Evolutionary conservation across 2,888 invertebrate species (phyloP), one percentile per base, ranked within the genome.

Genomic region (Netelia fuscicornis): DNA sequence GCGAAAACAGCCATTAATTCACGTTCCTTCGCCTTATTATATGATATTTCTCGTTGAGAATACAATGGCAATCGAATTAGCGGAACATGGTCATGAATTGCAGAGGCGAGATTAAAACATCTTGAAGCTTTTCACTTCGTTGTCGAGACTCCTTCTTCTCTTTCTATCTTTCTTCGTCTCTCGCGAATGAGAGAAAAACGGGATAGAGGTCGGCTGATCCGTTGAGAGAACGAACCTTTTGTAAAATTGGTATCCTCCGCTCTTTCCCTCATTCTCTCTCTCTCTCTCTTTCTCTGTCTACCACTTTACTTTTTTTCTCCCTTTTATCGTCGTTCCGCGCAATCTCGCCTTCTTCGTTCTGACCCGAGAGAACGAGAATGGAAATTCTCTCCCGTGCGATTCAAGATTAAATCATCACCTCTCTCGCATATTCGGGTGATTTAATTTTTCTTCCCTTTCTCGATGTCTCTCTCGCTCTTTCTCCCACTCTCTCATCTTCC

Each of bases 101-200:
- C 64, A 86, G 81, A 81, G 62, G 42, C 78, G 70, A 70, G 67
- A 81, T 84, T 84, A 79, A 85, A 79, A 79, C 81, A 77, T 84
- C 81, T 81, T 77, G 60, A 64, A 37, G 72, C 65, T 71, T 71
- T 20, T 81, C 56, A 52, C 60, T 68, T 8, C 52, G 42, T 37
- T 17, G 60, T 42, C 23, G 25, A 60, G 72, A 72, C 30, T 68
- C 56, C 48, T 56, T 64, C 71, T 64, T 60, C 44, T 37, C 37
- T 37, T 37, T 37, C 37, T 37, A 6, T 37, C 37, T 6, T 48
- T 48, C 48, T 48, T 13, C 13, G 13, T 48, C 13, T 48, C 11
- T 48, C 10, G 48, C 48, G 13, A 13, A 48, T 13, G 48, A 48
- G 48, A 48, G 48, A 37, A 77, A 74, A 77, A 71, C 37, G 52